Conservation (phyloP, 2,797 vertebrate species). For the Gymnothorax javanicus region DNA sequence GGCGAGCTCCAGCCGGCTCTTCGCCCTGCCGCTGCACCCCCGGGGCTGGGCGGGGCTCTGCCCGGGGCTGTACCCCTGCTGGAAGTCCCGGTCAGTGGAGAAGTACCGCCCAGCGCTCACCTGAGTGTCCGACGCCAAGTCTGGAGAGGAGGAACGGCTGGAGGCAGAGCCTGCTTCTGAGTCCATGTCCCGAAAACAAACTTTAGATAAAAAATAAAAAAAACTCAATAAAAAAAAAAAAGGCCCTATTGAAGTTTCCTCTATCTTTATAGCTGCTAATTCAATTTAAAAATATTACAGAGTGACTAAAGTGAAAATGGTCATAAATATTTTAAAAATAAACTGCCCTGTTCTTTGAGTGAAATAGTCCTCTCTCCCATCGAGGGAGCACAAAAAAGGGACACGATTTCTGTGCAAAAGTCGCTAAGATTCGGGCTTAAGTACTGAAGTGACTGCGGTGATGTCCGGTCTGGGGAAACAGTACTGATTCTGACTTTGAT, state of each 20-base stretch:
- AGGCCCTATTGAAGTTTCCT: background rate
- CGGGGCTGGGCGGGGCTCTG: constrained; percentile 30
- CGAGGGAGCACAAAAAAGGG: background rate
- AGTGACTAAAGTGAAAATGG: background rate
- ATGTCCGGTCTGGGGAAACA: constrained; percentile 43
- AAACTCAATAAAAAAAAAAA: background rate
- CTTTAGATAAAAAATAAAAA: constrained; percentile 9
- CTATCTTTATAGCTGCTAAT: background rate
- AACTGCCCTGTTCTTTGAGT: background rate
- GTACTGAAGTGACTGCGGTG: background rate
- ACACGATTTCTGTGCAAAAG: no score
- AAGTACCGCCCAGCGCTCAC: constrained; percentile 58
- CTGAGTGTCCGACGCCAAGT: constrained; percentile 59
- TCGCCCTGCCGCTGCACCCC: constrained; percentile 44
- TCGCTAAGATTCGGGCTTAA: no score
- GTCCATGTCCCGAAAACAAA: constrained; percentile 66
- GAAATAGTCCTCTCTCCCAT: background rate
- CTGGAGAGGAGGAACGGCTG: constrained; percentile 79
- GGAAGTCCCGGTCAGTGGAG: constrained; percentile 71
- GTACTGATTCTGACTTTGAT: constrained; percentile 53
- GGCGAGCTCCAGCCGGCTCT: constrained; percentile 49
- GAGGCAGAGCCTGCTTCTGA: constrained; percentile 74
- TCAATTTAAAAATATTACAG: background rate
- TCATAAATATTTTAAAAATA: no score
- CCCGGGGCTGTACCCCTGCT: constrained; percentile 66